Percentiles rank a stretch among this genome's conserved stretches.
Conservation (phyloP, 2,113 vertebrate genomes). For the Caloenas nicobarica region DNA sequence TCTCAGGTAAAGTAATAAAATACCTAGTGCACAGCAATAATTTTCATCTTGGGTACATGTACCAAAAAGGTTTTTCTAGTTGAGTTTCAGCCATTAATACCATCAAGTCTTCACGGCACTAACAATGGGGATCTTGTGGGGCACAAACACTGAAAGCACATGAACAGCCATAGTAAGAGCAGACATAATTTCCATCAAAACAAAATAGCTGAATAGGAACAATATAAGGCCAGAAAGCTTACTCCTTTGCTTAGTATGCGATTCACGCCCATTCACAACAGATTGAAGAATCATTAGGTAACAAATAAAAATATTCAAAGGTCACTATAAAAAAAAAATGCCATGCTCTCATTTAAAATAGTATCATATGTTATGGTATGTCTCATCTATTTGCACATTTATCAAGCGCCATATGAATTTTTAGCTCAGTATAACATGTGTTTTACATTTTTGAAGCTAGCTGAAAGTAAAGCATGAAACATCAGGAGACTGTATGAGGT, state of each 20-base stretch:
- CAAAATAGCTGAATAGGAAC: not conserved
- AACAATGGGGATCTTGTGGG: not conserved
- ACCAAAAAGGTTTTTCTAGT: not conserved
- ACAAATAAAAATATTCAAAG: not conserved
- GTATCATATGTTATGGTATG: not conserved
- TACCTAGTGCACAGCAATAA: not conserved
- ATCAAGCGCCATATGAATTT: not conserved
- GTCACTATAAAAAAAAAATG: not conserved
- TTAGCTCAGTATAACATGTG: not conserved
- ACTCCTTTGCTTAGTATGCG: not conserved
- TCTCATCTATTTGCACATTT: not conserved
- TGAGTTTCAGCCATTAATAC: not conserved
- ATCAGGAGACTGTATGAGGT: not conserved
- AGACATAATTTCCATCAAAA: not conserved
- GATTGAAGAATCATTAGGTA: not conserved
- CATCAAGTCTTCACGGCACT: not conserved
- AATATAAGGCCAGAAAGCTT: not conserved
- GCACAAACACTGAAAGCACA: not conserved
- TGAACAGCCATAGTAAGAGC: not conserved
- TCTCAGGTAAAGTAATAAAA: not conserved
- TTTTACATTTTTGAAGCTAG: not conserved
- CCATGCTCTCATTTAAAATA: not conserved
- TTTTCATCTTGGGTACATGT: not conserved
- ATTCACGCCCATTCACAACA: not conserved
- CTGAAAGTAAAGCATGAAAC: not conserved